Percentiles rank a stretch among this genome's conserved stretches.
These are phyloP conservation scores for Drosophila nr. perissopoda DNA, from an alignment of 2,888 invertebrate genomes.

Conservation along the genomic window DNA sequence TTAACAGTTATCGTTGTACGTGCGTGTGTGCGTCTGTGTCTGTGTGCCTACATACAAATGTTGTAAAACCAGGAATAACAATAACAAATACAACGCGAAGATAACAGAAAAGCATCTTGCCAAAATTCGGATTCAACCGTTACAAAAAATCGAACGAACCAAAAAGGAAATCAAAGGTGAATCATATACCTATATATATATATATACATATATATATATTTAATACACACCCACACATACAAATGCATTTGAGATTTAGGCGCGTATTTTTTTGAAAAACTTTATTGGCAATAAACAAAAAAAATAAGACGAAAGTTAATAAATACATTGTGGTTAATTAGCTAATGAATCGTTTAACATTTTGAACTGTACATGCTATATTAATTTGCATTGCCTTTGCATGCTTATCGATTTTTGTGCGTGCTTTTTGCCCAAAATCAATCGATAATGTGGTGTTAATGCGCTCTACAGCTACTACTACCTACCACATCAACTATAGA, in stretches of 20 bases:
- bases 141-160: constrained; percentile 29
- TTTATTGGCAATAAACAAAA: constrained; percentile 39
- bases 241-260: constrained; percentile 42
- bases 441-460: constrained; percentile 83
- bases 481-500: constrained; percentile 28
- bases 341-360: constrained; percentile 20
- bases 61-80: constrained; percentile 60
- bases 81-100: constrained; percentile 58
- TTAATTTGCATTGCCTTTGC: constrained; percentile 55
- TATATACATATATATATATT: constrained; percentile 25
- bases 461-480: constrained; percentile 50
- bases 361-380: constrained; percentile 43
- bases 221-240: constrained; percentile 13
- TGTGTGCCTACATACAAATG: constrained; percentile 44
- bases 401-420: constrained; percentile 73
- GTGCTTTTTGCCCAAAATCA: constrained; percentile 76
- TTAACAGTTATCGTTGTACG: constrained; percentile 31
- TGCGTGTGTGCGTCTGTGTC: constrained; percentile 13
- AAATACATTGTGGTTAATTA: constrained; percentile 5
- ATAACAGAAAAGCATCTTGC: constrained; percentile 18
- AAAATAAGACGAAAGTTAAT: constrained; percentile 1
- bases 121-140: constrained; percentile 26
- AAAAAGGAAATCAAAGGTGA: constrained; percentile 50
- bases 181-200: constrained; percentile 27
- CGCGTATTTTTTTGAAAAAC: constrained; percentile 48